Evolutionary conservation across 2,888 invertebrate genomes (phyloP), one percentile per base, ranked within the genome.

Genomic region (Dexiosoma caninum): DNA sequence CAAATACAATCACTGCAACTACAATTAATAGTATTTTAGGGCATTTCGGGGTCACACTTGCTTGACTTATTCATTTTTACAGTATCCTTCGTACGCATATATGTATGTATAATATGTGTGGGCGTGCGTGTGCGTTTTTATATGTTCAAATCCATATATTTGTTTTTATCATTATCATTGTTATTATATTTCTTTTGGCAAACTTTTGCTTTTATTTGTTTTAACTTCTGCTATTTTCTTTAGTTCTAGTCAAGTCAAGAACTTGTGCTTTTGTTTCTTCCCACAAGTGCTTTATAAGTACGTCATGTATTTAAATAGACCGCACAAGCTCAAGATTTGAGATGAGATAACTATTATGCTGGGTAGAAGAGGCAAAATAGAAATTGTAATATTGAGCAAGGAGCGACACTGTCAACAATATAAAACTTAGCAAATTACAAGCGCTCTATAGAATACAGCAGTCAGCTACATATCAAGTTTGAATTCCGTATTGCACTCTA

Each of bases 91-190:
- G 27, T 27, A 27, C 27, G 27, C 6, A 27, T 27, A 5, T 32
- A 2, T 46, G 23, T 57, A 10, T 49, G 23, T 44, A 19, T 21
- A n/a, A 30, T 6, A 27, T 46, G 37, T 6, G 10, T 19, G 2
- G 42, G 35, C 12, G 2, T 3, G 23, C 37, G 67, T 53, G n/a
- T 35, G 23, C 16, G 40, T 66, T 59, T 71, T 69, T n/a, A n/a
- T n/a, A n/a, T n/a, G n/a, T n/a, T n/a, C n/a, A n/a, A n/a, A n/a
- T n/a, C 76, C 53, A 71, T 71, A 76, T 80, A 76, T 80, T 80
- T 76, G 60, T 71, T 60, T 76, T 80, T 71, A 76, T 76, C 71
- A 80, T 80, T 71, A 76, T 71, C 66, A 76, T 76, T 80, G 71
- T 71, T 80, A 51, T 80, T 80, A 66, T 75, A 71, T 75, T 75